Percentiles rank a stretch among this genome's conserved stretches.
phyloP scores from a whole-genome alignment of 1,140 invertebrate genomes.

The Aphelinus atriplicis region DNA sequence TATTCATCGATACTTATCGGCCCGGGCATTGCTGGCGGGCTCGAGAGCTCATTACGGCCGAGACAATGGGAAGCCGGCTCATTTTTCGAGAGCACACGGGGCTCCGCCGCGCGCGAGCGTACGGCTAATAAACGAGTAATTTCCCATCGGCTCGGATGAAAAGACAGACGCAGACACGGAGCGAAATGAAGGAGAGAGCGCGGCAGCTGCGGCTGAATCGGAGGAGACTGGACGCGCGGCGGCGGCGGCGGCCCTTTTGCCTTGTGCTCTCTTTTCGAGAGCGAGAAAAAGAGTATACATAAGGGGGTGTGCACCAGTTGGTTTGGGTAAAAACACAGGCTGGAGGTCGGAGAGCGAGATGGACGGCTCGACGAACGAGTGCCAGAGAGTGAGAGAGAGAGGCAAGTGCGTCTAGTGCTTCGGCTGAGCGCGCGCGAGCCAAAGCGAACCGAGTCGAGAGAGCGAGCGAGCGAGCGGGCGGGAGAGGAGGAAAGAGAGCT shows the following conservation, averaged over 20 bases:
- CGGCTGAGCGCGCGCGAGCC: too few relatives aligned
- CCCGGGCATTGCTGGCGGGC: neutral
- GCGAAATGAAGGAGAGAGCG: neutral
- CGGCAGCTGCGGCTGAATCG: neutral
- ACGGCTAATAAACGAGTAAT: neutral
- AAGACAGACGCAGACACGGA: neutral
- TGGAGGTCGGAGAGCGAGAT: constrained; percentile 16
- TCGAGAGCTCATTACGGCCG: constrained; percentile 4
- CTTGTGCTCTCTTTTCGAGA: constrained; percentile 32
- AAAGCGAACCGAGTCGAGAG: too few relatives aligned
- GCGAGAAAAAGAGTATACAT: constrained; percentile 50
- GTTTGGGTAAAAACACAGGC: constrained; percentile 52
- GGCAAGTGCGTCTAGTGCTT: too few relatives aligned
- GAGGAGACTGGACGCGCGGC: constrained; percentile 3
- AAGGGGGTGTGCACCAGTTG: constrained; percentile 46
- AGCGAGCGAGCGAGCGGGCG: neutral
- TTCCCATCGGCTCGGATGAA: neutral
- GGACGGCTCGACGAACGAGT: constrained; percentile 23
- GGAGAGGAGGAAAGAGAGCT: neutral
- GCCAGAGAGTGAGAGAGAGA: neutral
- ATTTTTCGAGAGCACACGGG: neutral
- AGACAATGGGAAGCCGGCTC: neutral
- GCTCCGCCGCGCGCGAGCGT: neutral
- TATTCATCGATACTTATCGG: constrained; percentile 13
- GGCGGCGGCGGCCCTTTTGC: constrained; percentile 34